phyloP scores from a whole-genome alignment of 2,797 vertebrate species.

The Neomorphus geoffroyi region DNA sequence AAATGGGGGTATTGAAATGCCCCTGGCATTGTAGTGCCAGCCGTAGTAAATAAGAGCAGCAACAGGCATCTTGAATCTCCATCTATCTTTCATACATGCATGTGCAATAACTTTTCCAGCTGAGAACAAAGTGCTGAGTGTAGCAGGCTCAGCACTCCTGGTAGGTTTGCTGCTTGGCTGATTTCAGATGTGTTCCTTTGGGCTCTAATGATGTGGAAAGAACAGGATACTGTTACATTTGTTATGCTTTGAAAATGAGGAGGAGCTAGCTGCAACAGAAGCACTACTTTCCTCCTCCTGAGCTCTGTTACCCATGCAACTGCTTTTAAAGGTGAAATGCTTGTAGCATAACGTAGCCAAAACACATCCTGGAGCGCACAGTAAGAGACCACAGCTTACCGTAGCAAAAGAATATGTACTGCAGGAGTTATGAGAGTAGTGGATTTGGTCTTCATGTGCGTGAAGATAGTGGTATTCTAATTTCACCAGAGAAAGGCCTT shows the following conservation, averaged over 20 bases:
- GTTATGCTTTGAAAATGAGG: neutral
- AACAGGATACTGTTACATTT: neutral
- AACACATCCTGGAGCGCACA: neutral
- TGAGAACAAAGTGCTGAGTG: neutral
- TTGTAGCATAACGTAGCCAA: fast-evolving
- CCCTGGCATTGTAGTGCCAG: neutral
- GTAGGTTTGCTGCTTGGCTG: slow-evolving; percentile 37
- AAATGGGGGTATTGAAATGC: neutral
- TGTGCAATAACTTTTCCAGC: neutral
- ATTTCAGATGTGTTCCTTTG: neutral
- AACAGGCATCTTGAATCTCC: neutral
- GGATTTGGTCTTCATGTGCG: neutral
- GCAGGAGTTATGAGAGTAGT: neutral
- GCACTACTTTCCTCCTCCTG: neutral
- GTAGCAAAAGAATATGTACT: neutral
- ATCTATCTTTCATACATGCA: neutral
- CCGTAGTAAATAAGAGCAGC: neutral
- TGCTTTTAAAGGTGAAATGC: neutral
- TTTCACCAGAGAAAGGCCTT: neutral
- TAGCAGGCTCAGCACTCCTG: neutral
- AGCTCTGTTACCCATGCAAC: fast-evolving
- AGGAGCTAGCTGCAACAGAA: neutral
- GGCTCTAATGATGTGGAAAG: slow-evolving; percentile 9
- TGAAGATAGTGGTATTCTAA: neutral
- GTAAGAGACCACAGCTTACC: neutral